Base-by-base conservation (phyloP, 2,113 vertebrate species). In the Salvelinus namaycush region DNA sequence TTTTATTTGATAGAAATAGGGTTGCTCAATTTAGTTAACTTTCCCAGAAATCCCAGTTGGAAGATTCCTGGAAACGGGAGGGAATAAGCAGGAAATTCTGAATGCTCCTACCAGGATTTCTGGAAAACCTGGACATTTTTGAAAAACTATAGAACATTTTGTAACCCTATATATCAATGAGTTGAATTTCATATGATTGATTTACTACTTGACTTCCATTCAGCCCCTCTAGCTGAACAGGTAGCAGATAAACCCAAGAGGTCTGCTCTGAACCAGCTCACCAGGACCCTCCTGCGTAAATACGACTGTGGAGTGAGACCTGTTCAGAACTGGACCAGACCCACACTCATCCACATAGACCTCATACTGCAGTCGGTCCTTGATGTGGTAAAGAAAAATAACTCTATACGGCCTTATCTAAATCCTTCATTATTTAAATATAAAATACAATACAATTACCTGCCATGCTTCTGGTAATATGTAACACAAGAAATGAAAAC, bases 281-380 rank as follows among this genome's bases (percentile, higher is more conserved):
- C 93, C 70, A 81, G 92, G 66, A 89, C 90, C 2, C 90, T 97
- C 4, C 83, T 96, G 54, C 89, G 89, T 78, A 93, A 91, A 16
- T 96, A 96, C 13, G 88, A 89, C 82, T 93, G 92, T 57, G 94
- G 93, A 5, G 93, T 95, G 24, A 93, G 96, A 34, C 95, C 96
- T 0, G 95, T 97, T 54, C 86, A 87, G 67, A 90, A 95, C 83
- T 96, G 95, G 95, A 92, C 89, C 1, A 86, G 89, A 31, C 54
- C 93, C 1, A 96, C 93, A 48, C 93, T 87, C 0, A 81, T 96
- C 27, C 93, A 93, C 85, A 92, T 97, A 2, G 95, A 96, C 78
- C 86, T 97, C 4, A 89, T 91, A 2, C 87, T 96, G n/a, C 91
- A 93, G 44, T 94, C 96, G 4, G 90, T 97, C 3, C 81, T 97